Percentiles rank a stretch among this genome's conserved stretches.
phyloP scores from a whole-genome alignment of 2,113 vertebrate genomes.

The Trichomycterus rosablanca region DNA sequence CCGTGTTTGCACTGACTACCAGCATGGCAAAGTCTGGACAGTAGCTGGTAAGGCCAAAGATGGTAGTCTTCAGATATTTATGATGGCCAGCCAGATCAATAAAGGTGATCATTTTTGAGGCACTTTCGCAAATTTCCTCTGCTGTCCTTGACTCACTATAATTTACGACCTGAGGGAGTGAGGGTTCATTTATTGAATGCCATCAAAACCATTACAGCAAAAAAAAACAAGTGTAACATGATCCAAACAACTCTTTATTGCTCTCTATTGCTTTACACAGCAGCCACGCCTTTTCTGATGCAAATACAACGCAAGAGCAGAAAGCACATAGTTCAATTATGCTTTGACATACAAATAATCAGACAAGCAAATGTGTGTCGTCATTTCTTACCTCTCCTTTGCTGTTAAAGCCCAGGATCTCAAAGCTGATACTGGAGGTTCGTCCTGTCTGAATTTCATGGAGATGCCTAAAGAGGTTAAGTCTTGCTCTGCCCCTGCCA shows the following conservation, averaged over 20 bases:
- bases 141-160: constrained; percentile 96
- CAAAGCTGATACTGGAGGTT: constrained; percentile 98
- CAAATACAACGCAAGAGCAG: neutral
- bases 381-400: constrained; percentile 84
- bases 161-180: constrained; percentile 83
- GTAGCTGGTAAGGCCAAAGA: constrained; percentile 97
- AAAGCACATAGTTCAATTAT: neutral
- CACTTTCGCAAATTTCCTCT: constrained; percentile 96
- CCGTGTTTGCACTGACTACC: constrained; percentile 93
- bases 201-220: neutral
- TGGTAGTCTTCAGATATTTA: constrained; percentile 97
- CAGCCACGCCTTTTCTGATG: too few relatives aligned
- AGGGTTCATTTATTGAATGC: neutral
- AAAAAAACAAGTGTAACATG: neutral
- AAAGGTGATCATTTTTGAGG: constrained; percentile 99
- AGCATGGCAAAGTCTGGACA: constrained; percentile 98
- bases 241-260: neutral
- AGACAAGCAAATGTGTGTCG: too few relatives aligned
- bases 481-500: constrained; percentile 87
- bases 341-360: neutral
- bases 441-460: constrained; percentile 97
- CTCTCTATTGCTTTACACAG: too few relatives aligned
- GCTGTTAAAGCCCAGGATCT: constrained; percentile 96
- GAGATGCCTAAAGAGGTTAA: constrained; percentile 97
- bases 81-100: constrained; percentile 97